Percentiles rank a stretch among this genome's conserved stretches.
These are phyloP conservation scores for Julus scandinavius DNA, from an alignment of 2,888 invertebrate species.

Conservation along the genomic window DNA sequence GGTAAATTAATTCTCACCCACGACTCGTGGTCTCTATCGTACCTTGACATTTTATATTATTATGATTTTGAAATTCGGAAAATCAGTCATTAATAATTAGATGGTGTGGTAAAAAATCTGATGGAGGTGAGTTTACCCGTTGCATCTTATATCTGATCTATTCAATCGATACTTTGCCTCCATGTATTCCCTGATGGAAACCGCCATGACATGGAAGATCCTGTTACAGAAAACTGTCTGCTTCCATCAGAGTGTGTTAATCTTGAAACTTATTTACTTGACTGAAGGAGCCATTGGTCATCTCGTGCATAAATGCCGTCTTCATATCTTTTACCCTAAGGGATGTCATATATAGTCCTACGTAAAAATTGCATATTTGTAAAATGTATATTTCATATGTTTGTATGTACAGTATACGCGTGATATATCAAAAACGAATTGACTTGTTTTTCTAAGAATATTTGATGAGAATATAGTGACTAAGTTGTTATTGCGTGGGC, in stretches of 20 bases:
- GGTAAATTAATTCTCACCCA: not conserved
- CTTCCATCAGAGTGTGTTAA: not conserved
- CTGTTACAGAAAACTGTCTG: not conserved
- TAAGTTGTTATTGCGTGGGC: not conserved
- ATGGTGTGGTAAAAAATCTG: not conserved
- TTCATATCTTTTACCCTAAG: not conserved
- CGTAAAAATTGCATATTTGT: not conserved
- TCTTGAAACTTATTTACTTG: not conserved
- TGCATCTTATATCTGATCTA: not conserved
- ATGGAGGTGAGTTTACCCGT: not conserved
- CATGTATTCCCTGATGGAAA: not conserved
- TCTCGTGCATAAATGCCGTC: not conserved
- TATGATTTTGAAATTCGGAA: not conserved
- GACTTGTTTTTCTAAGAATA: not conserved
- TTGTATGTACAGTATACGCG: no score
- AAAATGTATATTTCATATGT: not conserved
- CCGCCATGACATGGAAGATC: not conserved
- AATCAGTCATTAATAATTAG: slow-evolving; percentile 12
- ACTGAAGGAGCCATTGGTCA: not conserved
- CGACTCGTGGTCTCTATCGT: not conserved
- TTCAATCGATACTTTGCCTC: not conserved
- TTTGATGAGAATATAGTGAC: not conserved
- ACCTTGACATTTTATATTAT: not conserved
- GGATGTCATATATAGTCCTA: not conserved
- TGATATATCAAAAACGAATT: not conserved